Conservation (phyloP, 2,888 invertebrate genomes). For the Pristionchus maxplancki region DNA sequence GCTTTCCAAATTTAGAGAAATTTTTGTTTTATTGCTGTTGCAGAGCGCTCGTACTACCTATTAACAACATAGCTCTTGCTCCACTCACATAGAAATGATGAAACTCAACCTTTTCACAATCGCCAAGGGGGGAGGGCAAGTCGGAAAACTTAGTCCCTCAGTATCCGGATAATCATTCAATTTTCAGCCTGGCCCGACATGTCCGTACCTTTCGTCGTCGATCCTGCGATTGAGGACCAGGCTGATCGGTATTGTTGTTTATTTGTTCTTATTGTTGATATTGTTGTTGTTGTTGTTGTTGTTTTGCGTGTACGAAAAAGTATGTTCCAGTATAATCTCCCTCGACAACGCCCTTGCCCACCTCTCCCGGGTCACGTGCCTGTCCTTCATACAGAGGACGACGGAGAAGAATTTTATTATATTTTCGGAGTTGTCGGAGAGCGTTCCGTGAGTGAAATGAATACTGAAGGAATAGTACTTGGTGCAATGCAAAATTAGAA, state of each 20-base stretch:
- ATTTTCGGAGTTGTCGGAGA: conserved; percentile 61
- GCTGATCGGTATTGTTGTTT: background rate
- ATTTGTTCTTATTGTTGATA: background rate
- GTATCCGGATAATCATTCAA: too few relatives aligned
- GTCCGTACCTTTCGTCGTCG: conserved; percentile 43
- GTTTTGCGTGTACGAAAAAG: too few relatives aligned
- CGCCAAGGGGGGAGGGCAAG: too few relatives aligned
- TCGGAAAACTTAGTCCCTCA: too few relatives aligned
- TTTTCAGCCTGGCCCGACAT: conserved; percentile 40
- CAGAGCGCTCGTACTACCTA: background rate
- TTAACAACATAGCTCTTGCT: background rate
- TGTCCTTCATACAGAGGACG: conserved; percentile 59
- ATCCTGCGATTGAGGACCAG: conserved; percentile 31
- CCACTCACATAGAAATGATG: background rate
- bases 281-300: too few relatives aligned
- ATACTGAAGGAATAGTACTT: too few relatives aligned
- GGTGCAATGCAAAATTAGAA: too few relatives aligned
- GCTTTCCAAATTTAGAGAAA: background rate
- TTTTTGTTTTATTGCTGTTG: background rate
- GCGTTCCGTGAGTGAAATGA: conserved; percentile 59
- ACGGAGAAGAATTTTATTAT: conserved; percentile 59
- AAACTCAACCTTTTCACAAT: too few relatives aligned
- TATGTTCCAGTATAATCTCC: conserved; percentile 36
- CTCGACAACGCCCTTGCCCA: conserved; percentile 53
- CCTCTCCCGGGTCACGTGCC: conserved; percentile 55